These are phyloP conservation scores for Amphipoea oculea DNA, from an alignment of 2,888 invertebrate species.

Conservation along the genomic window DNA sequence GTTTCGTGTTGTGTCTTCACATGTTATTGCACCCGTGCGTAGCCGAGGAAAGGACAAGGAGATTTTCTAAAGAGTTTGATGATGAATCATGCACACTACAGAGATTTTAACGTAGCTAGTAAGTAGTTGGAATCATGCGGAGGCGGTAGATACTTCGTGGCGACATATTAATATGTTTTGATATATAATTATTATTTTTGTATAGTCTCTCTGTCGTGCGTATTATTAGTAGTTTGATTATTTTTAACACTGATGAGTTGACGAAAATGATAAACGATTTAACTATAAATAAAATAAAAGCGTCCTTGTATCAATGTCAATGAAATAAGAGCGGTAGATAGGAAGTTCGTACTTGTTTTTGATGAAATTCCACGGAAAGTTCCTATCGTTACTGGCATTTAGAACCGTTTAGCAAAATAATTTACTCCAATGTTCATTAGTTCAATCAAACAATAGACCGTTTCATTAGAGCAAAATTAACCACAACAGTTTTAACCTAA, in stretches of 20 bases:
- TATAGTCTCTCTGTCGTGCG: background rate
- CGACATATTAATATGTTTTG: background rate
- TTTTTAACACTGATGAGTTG: background rate
- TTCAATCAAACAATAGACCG: conserved; percentile 28
- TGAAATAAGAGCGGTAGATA: background rate
- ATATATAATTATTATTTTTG: background rate
- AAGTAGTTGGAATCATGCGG: background rate
- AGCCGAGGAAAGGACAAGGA: background rate
- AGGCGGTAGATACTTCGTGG: background rate
- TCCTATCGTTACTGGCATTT: background rate
- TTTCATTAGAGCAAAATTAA: conserved; percentile 24
- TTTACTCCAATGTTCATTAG: conserved; percentile 29
- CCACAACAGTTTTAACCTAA: conserved; percentile 12
- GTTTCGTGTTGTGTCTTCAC: background rate
- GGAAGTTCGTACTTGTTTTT: background rate
- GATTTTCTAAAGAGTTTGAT: background rate
- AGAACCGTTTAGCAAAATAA: conserved; percentile 7
- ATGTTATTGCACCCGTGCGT: background rate
- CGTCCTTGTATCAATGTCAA: background rate
- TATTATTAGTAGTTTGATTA: background rate
- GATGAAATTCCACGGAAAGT: background rate
- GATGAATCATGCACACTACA: background rate
- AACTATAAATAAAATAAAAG: background rate
- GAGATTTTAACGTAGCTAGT: background rate
- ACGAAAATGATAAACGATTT: background rate